Evolutionary conservation across 2,113 vertebrate genomes (phyloP), one percentile per base, ranked within the genome.

Genomic region (Dipodomys merriami): DNA sequence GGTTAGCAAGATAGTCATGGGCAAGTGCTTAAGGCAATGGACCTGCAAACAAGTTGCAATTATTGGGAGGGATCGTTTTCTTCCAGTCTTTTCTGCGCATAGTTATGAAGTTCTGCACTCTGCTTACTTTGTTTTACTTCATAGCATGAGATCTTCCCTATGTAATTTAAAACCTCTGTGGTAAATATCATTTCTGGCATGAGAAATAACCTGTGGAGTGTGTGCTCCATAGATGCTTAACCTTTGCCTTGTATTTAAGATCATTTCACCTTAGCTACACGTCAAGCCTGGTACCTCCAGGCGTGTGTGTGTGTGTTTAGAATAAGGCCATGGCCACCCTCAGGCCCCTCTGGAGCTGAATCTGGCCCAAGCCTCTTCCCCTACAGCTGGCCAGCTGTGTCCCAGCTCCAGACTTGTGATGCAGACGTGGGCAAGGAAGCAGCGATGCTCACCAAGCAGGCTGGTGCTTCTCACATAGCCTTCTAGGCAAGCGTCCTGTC

Each of bases 401-500:
- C 72, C 57, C 78, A 84, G 33, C 77, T 62, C 35, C 15, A 18
- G 64, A 74, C 95, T 85, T 84, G 81, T 73, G 57, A 73, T 23
- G 86, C 78, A 82, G 39, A 57, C 62, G 83, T 94, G 0, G 46
- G 83, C 94, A 94, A 78, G 91, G 83, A 96, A 69, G 87, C 87
- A 87, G 60, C 22, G 30, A 60, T 69, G 88, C 85, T 92, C 91
- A 90, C 95, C 65, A 93, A 83, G 92, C 86, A 83, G 60, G 94
- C 90, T 85, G 35, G 29, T 30, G 49, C 80, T 81, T 60, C 88
- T 78, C 53, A 15, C 0, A 1, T 82, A 80, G 65, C 49, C 81
- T 95, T 81, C 65, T 62, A 83, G 20, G 64, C 69, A 77, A n/a
- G 79, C 77, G 25, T 46, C 69, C 93, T 83, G 39, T 53, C 77